These are phyloP conservation scores for Lordiphosa collinella DNA, from an alignment of 1,140 invertebrate species.

Conservation along the genomic window DNA sequence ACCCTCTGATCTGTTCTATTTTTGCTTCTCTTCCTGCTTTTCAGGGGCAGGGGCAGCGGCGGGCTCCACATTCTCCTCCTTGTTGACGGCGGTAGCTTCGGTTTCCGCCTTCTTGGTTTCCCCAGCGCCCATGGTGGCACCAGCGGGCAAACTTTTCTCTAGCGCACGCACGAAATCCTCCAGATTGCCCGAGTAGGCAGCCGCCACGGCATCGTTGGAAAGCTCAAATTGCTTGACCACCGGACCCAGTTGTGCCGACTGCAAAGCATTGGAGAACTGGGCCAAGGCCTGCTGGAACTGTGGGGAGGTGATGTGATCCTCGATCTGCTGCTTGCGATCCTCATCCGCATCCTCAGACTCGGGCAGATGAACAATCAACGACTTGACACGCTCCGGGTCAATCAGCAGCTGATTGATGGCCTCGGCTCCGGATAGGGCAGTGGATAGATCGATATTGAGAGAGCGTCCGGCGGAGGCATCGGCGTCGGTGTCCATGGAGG, in stretches of 20 bases:
- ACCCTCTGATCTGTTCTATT: constrained; percentile 26
- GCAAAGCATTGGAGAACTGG: constrained; percentile 95
- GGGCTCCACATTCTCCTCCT: neutral
- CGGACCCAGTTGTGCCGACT: constrained; percentile 96
- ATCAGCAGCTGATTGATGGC: constrained; percentile 84
- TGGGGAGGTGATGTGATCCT: constrained; percentile 90
- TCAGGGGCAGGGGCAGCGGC: constrained; percentile 33
- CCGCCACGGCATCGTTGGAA: constrained; percentile 91
- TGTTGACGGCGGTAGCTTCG: neutral
- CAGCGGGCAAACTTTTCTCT: constrained; percentile 82
- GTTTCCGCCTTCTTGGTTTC: neutral
- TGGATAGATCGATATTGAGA: constrained; percentile 86
- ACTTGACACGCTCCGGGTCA: constrained; percentile 83
- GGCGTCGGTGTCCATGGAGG: constrained; percentile 29
- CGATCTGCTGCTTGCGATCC: constrained; percentile 85
- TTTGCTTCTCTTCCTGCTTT: constrained; percentile 58
- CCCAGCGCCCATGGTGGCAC: constrained; percentile 48
- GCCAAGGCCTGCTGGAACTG: constrained; percentile 96
- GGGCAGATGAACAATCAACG: constrained; percentile 88
- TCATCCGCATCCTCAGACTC: constrained; percentile 81
- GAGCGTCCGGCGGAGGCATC: constrained; percentile 80
- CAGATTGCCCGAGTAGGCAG: constrained; percentile 93
- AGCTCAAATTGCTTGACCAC: constrained; percentile 96
- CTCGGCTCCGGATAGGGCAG: constrained; percentile 87
- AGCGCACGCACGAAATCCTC: constrained; percentile 94